These are phyloP conservation scores for Macquaria australasica DNA, from an alignment of 2,113 vertebrate species.

Conservation along the genomic window DNA sequence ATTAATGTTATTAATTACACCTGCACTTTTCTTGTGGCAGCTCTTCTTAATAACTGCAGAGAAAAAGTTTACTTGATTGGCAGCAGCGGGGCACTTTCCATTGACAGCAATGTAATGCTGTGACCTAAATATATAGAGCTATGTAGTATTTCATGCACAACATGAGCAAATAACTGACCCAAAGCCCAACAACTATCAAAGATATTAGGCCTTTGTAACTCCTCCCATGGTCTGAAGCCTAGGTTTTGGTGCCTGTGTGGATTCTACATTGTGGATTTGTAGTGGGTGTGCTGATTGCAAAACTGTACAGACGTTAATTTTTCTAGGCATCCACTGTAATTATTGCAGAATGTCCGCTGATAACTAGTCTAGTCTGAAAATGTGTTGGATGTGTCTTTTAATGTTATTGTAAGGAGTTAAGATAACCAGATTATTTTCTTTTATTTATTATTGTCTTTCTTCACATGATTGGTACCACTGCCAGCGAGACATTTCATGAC, in stretches of 20 bases:
- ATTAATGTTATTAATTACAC: neutral
- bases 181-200: neutral
- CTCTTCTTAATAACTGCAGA: neutral
- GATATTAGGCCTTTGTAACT: neutral
- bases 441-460: neutral
- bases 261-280: neutral
- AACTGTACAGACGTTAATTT: no score
- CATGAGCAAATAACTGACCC: neutral
- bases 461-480: neutral
- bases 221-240: neutral
- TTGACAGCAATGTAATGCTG: neutral
- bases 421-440: neutral
- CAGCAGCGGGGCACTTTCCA: neutral
- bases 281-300: no score
- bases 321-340: neutral
- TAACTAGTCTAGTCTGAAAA: no score
- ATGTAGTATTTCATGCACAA: neutral
- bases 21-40: neutral
- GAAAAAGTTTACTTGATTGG: neutral
- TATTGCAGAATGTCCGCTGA: neutral
- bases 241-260: neutral
- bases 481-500: neutral
- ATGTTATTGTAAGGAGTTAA: neutral
- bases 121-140: neutral
- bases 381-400: neutral